phyloP scores from a whole-genome alignment of 1,140 invertebrate genomes.

The Hylaeus volcanicus region DNA sequence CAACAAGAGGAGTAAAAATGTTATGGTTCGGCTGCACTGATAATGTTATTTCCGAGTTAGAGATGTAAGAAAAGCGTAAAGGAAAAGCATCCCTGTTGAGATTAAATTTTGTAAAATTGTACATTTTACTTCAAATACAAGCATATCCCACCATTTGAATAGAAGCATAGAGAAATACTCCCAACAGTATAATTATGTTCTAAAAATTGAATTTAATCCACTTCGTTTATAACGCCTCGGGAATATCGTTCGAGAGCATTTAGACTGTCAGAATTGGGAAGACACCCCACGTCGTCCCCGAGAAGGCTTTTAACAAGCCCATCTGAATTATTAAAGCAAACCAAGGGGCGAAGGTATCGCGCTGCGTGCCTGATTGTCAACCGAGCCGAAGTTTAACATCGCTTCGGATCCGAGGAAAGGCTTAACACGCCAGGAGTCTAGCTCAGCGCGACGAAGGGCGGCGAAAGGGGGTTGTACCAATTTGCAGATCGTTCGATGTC shows the following conservation, averaged over 20 bases:
- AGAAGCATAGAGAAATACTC: too few species aligned
- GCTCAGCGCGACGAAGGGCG: neutral
- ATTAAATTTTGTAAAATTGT: too few species aligned
- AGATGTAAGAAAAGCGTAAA: too few species aligned
- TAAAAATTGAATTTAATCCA: neutral
- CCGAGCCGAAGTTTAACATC: conserved; percentile 46
- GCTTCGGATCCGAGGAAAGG: conserved; percentile 34
- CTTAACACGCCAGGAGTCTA: conserved; percentile 28
- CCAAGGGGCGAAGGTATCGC: conserved; percentile 13
- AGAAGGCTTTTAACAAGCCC: conserved; percentile 39
- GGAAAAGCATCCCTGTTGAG: too few species aligned
- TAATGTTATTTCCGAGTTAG: too few species aligned
- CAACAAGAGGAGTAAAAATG: too few species aligned
- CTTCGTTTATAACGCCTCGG: neutral
- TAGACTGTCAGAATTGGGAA: neutral
- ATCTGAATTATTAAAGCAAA: conserved; percentile 56
- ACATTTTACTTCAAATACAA: too few species aligned
- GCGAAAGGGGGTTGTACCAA: conserved; percentile 44
- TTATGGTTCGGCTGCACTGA: too few species aligned
- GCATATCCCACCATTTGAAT: too few species aligned
- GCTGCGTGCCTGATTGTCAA: conserved; percentile 40
- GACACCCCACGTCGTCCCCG: neutral
- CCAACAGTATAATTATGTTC: too few species aligned
- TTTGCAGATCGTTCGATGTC: conserved; percentile 60
- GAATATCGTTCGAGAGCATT: neutral